Percentiles rank a stretch among this genome's conserved stretches.
phyloP scores from a whole-genome alignment of 2,888 invertebrate genomes.

The Strigamia maritima region DNA sequence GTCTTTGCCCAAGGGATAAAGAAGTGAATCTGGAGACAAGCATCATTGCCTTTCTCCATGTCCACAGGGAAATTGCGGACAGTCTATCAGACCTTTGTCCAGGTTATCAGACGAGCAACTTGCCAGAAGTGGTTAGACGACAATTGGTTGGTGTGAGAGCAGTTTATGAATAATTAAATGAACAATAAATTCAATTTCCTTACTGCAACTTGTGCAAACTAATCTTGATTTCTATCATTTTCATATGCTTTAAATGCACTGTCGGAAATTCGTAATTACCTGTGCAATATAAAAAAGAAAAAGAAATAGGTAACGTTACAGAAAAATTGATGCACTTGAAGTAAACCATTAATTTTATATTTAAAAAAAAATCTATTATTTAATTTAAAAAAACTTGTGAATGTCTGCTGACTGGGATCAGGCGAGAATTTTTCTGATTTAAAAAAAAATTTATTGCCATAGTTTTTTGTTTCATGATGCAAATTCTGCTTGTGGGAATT shows the following conservation, averaged over 20 bases:
- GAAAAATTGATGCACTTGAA: not conserved
- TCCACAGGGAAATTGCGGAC: slow-evolving; percentile 32
- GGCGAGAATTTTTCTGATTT: too few relatives aligned
- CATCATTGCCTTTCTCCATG: slow-evolving; percentile 34
- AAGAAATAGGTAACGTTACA: not conserved
- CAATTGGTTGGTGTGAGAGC: slow-evolving; percentile 10
- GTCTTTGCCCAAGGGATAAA: slow-evolving; percentile 25
- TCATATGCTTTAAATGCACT: not conserved
- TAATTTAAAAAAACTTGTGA: not conserved
- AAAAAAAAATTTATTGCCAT: too few relatives aligned
- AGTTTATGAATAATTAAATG: slow-evolving; percentile 34
- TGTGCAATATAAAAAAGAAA: too few relatives aligned
- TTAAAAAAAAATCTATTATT: not conserved
- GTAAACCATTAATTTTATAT: too few relatives aligned
- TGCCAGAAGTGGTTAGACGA: slow-evolving; percentile 23
- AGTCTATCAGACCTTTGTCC: slow-evolving; percentile 34
- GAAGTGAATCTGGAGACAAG: slow-evolving; percentile 34
- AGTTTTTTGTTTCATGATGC: too few relatives aligned
- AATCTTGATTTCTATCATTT: not conserved
- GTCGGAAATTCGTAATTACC: too few relatives aligned
- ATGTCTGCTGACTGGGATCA: too few relatives aligned
- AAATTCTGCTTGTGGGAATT: too few relatives aligned
- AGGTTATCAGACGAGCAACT: slow-evolving; percentile 28
- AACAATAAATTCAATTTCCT: slow-evolving; percentile 21
- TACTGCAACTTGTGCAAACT: not conserved